A percentile compares a stretch with the other conserved stretches of the same genome.
Evolutionary conservation across 2,888 invertebrate genomes (phyloP).

Genomic region (Sialis lutaria): DNA sequence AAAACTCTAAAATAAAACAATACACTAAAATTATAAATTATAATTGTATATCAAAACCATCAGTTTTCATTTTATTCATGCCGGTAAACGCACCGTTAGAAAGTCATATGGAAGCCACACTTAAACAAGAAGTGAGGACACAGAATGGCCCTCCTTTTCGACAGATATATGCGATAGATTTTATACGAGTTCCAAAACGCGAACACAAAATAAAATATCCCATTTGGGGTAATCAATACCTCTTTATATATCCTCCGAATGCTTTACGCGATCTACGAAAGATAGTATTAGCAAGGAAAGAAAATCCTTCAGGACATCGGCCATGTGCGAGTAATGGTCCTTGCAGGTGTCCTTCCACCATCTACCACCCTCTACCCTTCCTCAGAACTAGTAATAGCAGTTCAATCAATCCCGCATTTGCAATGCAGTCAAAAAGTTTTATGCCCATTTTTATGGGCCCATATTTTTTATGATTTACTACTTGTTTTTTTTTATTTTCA

Average conservation of each 20-base stretch:
- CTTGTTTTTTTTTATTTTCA: too few species aligned
- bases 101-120: too few species aligned
- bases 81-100: too few species aligned
- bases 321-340: not conserved
- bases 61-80: too few species aligned
- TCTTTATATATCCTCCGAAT: constrained; percentile 6
- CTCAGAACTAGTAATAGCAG: not conserved
- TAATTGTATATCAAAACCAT: too few species aligned
- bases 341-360: not conserved
- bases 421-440: not conserved
- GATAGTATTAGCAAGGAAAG: not conserved
- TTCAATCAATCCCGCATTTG: constrained; percentile 1
- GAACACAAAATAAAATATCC: constrained; percentile 7
- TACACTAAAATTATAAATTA: too few species aligned
- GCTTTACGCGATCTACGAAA: not conserved
- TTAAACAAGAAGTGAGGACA: not conserved
- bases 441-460: not conserved
- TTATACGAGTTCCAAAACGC: constrained; percentile 5
- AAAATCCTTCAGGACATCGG: not conserved
- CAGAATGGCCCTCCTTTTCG: constrained; percentile 1
- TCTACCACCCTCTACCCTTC: not conserved
- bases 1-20: too few species aligned
- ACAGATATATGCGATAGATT: constrained; percentile 1
- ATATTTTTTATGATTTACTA: too few species aligned
- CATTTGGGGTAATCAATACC: constrained; percentile 7